Percentiles rank a stretch among this genome's conserved stretches.
Conservation (phyloP, 2,113 vertebrate species). For the Uropsilus gracilis region DNA sequence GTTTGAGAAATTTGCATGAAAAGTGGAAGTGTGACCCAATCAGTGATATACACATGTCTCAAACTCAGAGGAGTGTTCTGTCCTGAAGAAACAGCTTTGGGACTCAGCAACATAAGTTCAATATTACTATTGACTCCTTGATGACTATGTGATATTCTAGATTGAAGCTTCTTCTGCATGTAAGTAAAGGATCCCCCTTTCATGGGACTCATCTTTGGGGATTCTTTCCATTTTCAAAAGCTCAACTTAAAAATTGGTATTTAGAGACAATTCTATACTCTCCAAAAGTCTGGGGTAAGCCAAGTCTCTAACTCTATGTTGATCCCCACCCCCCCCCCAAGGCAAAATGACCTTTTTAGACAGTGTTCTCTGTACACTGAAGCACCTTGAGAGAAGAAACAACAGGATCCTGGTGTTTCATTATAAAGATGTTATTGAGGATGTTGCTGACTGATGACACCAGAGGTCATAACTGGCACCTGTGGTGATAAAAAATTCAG, state of each 20-base stretch:
- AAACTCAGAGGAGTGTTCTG: neutral
- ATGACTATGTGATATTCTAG: neutral
- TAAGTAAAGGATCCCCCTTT: neutral
- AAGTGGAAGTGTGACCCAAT: neutral
- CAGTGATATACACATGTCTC: neutral
- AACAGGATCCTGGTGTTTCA: neutral
- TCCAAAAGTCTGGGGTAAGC: neutral
- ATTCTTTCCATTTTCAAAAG: neutral
- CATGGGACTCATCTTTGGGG: neutral
- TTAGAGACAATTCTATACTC: neutral
- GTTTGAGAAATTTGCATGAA: neutral
- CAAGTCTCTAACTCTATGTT: neutral
- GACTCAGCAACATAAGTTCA: neutral
- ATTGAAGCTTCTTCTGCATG: neutral
- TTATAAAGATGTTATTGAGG: neutral
- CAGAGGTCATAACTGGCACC: neutral
- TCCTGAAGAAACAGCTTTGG: neutral
- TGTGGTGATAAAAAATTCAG: neutral
- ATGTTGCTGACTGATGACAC: neutral
- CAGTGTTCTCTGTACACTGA: neutral
- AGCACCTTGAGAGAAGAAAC: neutral
- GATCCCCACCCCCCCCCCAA: neutral
- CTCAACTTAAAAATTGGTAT: neutral
- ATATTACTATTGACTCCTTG: neutral
- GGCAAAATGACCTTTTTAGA: neutral